Percentiles rank a stretch among this genome's conserved stretches.
These are phyloP conservation scores for Cotesia glomerata DNA, from an alignment of 1,140 invertebrate species.

Conservation along the genomic window DNA sequence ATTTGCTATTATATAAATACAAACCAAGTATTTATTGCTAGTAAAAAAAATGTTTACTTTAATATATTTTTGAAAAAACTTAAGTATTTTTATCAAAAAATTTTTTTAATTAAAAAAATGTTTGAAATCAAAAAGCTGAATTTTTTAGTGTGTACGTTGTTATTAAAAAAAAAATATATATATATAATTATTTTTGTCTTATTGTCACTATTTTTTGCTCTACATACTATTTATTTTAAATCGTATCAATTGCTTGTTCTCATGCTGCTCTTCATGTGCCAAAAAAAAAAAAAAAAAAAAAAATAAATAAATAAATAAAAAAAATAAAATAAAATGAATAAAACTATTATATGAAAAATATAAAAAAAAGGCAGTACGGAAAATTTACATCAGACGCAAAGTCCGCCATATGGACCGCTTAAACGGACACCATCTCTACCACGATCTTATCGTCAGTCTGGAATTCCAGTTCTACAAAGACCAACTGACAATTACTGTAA, in stretches of 20 bases:
- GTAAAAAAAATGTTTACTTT: no score
- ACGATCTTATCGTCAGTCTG: slow-evolving; percentile 67
- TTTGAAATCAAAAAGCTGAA: no score
- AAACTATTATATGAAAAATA: slow-evolving; percentile 4
- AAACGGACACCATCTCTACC: slow-evolving; percentile 68
- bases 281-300: slow-evolving; percentile 17
- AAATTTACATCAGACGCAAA: slow-evolving; percentile 35
- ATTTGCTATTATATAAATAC: no score
- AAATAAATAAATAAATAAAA: no score
- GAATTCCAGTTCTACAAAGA: slow-evolving; percentile 67
- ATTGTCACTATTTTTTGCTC: background rate
- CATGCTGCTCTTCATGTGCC: slow-evolving; percentile 37
- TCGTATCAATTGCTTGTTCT: slow-evolving; percentile 7
- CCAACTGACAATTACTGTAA: slow-evolving; percentile 62
- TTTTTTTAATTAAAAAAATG: no score
- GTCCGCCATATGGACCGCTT: slow-evolving; percentile 59
- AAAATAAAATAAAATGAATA: background rate
- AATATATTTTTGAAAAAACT: no score
- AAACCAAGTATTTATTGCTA: no score
- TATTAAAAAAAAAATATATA: background rate
- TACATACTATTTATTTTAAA: background rate
- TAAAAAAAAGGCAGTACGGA: slow-evolving; percentile 25
- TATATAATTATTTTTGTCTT: background rate
- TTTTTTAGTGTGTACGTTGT: no score
- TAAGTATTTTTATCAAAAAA: no score